Conservation (phyloP, 2,888 invertebrate species). For the Sabellastarte sp. region DNA sequence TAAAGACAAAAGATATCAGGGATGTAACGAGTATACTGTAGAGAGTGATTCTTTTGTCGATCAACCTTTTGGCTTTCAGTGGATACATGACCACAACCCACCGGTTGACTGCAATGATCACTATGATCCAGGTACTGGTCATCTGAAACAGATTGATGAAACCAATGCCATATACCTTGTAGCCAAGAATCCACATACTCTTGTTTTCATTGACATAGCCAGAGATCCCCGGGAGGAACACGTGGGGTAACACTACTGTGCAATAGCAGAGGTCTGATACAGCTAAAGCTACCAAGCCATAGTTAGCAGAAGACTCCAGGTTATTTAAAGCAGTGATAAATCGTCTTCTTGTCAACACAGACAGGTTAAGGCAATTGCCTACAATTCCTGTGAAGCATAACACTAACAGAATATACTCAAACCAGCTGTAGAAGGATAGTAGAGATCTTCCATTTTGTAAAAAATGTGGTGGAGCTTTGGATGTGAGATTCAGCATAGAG, state of each 20-base stretch:
- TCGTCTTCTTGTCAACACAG: not conserved
- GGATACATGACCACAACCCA: not conserved
- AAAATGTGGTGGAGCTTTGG: too few relatives aligned
- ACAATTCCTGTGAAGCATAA: not conserved
- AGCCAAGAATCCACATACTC: not conserved
- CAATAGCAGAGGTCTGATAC: conserved; percentile 1
- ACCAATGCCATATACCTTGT: not conserved
- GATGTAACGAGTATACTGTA: not conserved
- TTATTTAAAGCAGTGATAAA: not conserved
- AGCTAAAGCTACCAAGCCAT: not conserved
- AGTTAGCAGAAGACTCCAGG: conserved; percentile 1
- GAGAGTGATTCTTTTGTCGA: not conserved
- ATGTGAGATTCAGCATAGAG: too few relatives aligned
- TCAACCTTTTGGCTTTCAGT: not conserved
- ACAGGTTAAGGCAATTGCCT: not conserved
- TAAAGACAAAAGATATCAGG: not conserved
- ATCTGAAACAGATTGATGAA: not conserved
- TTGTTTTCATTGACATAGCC: not conserved
- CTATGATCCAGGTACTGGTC: conserved; percentile 1
- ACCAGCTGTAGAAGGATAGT: too few relatives aligned
- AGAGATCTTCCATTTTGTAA: too few relatives aligned
- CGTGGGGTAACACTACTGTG: not conserved
- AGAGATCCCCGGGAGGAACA: not conserved
- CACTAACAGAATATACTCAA: not conserved
- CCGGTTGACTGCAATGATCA: conserved; percentile 1